Evolutionary conservation across 2,888 invertebrate genomes (phyloP).

Genomic region (Metellina segmentata): DNA sequence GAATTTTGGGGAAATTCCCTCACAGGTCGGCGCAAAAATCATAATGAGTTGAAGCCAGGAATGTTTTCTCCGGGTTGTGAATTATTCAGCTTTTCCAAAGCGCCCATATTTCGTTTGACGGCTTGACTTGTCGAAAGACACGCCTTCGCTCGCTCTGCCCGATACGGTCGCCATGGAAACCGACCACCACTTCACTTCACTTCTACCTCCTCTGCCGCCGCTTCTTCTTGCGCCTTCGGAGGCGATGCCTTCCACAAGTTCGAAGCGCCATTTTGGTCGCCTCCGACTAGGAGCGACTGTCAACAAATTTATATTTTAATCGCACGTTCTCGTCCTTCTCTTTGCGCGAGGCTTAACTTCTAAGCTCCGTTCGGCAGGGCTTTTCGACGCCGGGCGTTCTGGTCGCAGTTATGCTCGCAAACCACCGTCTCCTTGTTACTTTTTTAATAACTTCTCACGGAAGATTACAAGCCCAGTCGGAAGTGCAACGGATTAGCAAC

Average conservation of each 20-base stretch:
- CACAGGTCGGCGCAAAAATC: slow-evolving; percentile 60
- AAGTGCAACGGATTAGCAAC: too few relatives aligned
- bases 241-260: slow-evolving; percentile 72
- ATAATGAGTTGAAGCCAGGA: slow-evolving; percentile 68
- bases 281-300: slow-evolving; percentile 52
- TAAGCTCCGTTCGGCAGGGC: neutral
- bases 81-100: slow-evolving; percentile 73
- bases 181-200: slow-evolving; percentile 63
- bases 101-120: slow-evolving; percentile 75
- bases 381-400: neutral
- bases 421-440: too few relatives aligned
- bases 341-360: slow-evolving; percentile 32
- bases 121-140: slow-evolving; percentile 75
- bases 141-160: slow-evolving; percentile 68
- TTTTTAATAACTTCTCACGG: too few relatives aligned
- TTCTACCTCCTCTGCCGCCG: slow-evolving; percentile 46
- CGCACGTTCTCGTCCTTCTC: slow-evolving; percentile 25
- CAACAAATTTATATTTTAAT: slow-evolving; percentile 74
- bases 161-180: slow-evolving; percentile 66
- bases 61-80: slow-evolving; percentile 71
- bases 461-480: too few relatives aligned
- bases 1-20: slow-evolving; percentile 62
- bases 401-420: neutral
- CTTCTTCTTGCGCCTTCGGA: slow-evolving; percentile 45
- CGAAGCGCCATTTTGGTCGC: slow-evolving; percentile 75